Conservation (phyloP, 2,113 vertebrate species). For the Callipepla squamata region DNA sequence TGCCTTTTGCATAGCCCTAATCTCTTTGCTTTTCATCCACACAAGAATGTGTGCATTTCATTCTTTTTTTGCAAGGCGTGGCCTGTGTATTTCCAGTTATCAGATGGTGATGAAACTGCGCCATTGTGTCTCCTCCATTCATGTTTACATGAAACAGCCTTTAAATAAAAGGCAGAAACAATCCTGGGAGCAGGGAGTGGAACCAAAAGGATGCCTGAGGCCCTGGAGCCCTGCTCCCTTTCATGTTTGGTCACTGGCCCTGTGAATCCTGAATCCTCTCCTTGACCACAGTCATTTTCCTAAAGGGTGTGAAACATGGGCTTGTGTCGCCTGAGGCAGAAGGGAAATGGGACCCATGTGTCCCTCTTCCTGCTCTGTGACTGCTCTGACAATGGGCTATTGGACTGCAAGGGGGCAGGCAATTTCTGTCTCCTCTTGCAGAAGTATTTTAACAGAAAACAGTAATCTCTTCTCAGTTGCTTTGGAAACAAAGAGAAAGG, state of each 20-base stretch:
- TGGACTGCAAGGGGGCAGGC: not conserved
- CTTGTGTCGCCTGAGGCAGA: not conserved
- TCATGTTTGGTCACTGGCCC: not conserved
- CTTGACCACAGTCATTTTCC: not conserved
- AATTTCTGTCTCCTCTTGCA: not conserved
- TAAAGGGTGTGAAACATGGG: not conserved
- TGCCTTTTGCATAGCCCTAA: not conserved
- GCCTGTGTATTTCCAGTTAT: not conserved
- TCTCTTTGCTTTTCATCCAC: not conserved
- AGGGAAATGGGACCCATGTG: constrained; percentile 24
- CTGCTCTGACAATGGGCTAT: not conserved
- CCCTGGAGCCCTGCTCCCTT: not conserved
- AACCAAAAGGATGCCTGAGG: not conserved
- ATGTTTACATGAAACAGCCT: not conserved
- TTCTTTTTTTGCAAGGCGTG: fast-evolving
- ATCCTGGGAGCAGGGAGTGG: not conserved
- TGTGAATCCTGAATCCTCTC: not conserved
- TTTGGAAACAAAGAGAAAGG: not conserved
- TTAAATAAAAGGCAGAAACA: constrained; percentile 23
- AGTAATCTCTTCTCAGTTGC: not conserved
- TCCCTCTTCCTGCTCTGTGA: not conserved
- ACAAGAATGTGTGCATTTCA: not conserved
- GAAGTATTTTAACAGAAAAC: constrained; percentile 29
- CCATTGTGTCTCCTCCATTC: not conserved
- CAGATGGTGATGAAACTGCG: not conserved